Percentiles rank a stretch among this genome's conserved stretches.
These are phyloP conservation scores for Crotalus tigris DNA, from an alignment of 2,113 vertebrate genomes.

Conservation along the genomic window DNA sequence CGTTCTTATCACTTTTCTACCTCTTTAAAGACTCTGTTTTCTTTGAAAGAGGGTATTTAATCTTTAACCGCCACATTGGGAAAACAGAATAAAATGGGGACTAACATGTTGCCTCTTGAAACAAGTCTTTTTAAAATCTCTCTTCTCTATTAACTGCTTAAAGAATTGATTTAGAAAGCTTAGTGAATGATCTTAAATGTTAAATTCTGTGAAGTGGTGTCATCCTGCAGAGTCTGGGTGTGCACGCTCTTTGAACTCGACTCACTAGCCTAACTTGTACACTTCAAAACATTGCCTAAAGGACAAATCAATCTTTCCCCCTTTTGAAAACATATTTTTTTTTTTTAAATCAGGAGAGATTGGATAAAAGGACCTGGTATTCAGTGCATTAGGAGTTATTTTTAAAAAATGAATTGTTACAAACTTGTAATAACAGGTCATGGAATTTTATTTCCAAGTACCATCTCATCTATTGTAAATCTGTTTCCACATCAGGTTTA, in stretches of 20 bases:
- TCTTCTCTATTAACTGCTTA: background rate
- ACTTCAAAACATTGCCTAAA: background rate
- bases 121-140: accelerated
- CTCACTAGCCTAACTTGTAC: background rate
- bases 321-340: background rate
- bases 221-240: background rate
- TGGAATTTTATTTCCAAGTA: background rate
- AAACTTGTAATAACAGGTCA: background rate
- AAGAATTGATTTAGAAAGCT: background rate
- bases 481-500: too few species aligned
- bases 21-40: too few species aligned
- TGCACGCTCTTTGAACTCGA: background rate
- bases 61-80: background rate
- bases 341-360: background rate
- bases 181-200: background rate
- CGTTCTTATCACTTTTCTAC: too few species aligned
- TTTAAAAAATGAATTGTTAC: background rate
- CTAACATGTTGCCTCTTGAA: background rate
- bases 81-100: background rate
- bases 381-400: background rate
- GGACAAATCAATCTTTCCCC: background rate
- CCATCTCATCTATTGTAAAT: background rate
- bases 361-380: background rate
- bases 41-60: too few species aligned
- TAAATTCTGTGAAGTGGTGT: constrained; percentile 24